phyloP scores from a whole-genome alignment of 2,888 invertebrate genomes.

The Xestia rhomboidea region DNA sequence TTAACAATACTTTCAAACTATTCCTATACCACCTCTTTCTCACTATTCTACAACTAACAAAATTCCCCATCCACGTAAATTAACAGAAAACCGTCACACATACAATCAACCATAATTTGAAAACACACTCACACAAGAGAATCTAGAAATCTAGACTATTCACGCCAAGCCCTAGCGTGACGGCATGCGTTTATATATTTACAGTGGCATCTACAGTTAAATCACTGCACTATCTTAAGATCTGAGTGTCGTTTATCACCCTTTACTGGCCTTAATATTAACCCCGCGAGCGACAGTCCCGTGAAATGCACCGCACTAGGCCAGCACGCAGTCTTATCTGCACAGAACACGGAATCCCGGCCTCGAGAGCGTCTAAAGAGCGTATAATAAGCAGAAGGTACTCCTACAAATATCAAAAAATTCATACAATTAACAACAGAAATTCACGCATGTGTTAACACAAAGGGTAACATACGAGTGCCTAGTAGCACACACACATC shows the following conservation, averaged over 20 bases:
- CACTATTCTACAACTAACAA: too few species aligned
- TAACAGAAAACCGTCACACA: background rate
- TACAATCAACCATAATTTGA: slow-evolving; percentile 7
- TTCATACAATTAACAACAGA: background rate
- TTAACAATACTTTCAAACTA: background rate
- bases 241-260: slow-evolving; percentile 56
- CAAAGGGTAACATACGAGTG: background rate
- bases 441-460: background rate
- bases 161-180: slow-evolving; percentile 48
- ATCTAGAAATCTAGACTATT: slow-evolving; percentile 44
- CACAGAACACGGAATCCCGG: slow-evolving; percentile 2
- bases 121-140: background rate
- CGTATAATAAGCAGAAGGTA: background rate
- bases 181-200: slow-evolving; percentile 56
- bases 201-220: slow-evolving; percentile 58
- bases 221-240: slow-evolving; percentile 52
- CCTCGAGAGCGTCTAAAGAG: background rate
- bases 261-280: slow-evolving; percentile 61
- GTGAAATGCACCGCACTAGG: slow-evolving; percentile 63
- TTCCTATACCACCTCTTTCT: too few species aligned
- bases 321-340: slow-evolving; percentile 61
- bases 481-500: background rate
- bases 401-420: background rate
- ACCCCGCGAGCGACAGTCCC: slow-evolving; percentile 59
- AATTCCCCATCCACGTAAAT: background rate